Base-by-base conservation (phyloP, 2,113 vertebrate genomes). In the Triplophysa dalaica region DNA sequence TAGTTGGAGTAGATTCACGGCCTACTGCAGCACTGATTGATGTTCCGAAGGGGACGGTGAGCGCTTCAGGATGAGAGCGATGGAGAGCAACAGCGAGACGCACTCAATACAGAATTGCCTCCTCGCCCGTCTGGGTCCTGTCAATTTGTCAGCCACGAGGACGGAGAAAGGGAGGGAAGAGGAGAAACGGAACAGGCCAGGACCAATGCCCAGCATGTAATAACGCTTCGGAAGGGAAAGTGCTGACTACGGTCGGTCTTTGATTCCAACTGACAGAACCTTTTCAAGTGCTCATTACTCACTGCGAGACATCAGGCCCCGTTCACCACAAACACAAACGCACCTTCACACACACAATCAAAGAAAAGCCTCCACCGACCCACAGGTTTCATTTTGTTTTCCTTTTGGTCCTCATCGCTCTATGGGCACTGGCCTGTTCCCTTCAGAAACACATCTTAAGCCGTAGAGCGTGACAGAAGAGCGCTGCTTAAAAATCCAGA, bases 231-330 rank as follows among this genome's bases (percentile, higher is more conserved):
- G 87, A 89, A 89, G 88, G 78, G 90, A 95, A 94, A 96, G 90
- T 89, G 95, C 95, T 96, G 95, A 96, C 92, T 90, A 82, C 77
- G 85, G 82, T 89, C 85, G 84, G 89, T 91, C 90, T 93, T 86
- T 90, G 90, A 94, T 94, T 95, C 91, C 90, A 92, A 93, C 95
- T 95, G 95, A 95, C 94, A 94, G 91, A 92, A 94, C 91, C 93
- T 94, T 93, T 95, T 93, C 91, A 91, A 85, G 89, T 93, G 90
- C 94, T 95, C 94, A 93, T 96, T 95, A 94, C 93, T 93, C 94
- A 93, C 92, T 93, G 94, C 88, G 91, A 92, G 91, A 92, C 91
- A 94, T 93, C 89, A 93, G 88, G 88, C 91, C 89, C 87, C 93
- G 94, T 91, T 67, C 88, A 70, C 68, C 75, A 41, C 65, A 91